Evolutionary conservation across 2,113 vertebrate species (phyloP), one percentile per base, ranked within the genome.

Genomic region (Bos javanicus): DNA sequence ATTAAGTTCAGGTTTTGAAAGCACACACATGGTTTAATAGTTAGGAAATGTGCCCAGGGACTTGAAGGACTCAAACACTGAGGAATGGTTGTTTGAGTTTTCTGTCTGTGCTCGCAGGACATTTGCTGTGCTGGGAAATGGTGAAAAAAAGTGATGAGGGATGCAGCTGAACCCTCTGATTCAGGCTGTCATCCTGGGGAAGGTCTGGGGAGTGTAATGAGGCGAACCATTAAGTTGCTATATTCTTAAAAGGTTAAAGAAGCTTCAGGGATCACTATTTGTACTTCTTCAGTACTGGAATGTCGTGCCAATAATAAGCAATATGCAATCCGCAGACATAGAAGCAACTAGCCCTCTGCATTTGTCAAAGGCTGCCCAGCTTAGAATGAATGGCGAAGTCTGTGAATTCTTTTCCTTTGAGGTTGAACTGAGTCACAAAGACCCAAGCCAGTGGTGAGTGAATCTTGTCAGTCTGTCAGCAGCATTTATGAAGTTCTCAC

Each of bases 241-340:
- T 87, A 94, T 97, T 97, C 96, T 95, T 94, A 97, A 96, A 97
- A 94, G 97, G 97, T 98, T 98, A 98, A 96, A 97, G 94, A 81
- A 94, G 89, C 97, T 95, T 92, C 74, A 56, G 88, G 88, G 96
- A 97, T 91, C 94, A 78, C 82, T 97, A 10, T 91, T 64, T 94
- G 93, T 17, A 96, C 82, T 94, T 97, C 94, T 26, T 88, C 95
- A 94, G 87, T 74, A 46, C 48, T 64, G 94, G 84, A 97, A 82
- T 62, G 89, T 2, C 26, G 74, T 89, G 71, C 60, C 50, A 67
- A 89, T 91, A 90, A 90, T 97, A 94, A 96, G 64, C 78, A 95
- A 95, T 62, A 89, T 96, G 80, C 87, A 94, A 62, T 82, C 62
- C 14, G 52, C 90, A 93, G 97, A 96, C 84, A 93, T 95, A 96